These are phyloP conservation scores for Anarrhichthys ocellatus DNA, from an alignment of 2,113 vertebrate species.

Conservation along the genomic window DNA sequence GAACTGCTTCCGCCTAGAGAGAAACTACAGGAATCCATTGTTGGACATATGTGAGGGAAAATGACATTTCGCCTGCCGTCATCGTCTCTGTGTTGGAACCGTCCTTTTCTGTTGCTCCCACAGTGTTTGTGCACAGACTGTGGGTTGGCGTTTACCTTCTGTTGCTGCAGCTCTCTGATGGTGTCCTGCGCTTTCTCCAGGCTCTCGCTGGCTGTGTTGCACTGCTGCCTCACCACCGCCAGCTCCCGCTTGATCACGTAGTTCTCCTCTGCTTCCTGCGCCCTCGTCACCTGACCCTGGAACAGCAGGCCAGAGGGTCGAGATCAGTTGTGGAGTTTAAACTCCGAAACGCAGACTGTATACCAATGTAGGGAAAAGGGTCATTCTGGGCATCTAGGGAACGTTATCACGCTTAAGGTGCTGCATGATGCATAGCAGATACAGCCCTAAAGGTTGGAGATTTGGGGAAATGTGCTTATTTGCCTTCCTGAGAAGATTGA, in stretches of 20 bases:
- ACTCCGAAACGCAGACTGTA: not conserved
- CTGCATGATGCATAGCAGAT: not conserved
- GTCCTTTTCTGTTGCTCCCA: not conserved
- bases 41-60: not conserved
- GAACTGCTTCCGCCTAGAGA: not conserved
- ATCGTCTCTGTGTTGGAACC: not conserved
- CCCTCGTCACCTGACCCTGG: conserved; percentile 95
- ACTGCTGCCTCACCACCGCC: conserved; percentile 91
- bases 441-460: not conserved
- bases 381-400: not conserved
- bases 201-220: conserved; percentile 86
- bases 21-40: not conserved
- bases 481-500: not conserved
- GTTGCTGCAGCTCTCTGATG: conserved; percentile 90
- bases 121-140: not conserved
- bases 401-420: not conserved
- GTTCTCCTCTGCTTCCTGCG: conserved; percentile 96
- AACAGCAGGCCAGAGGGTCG: conserved; percentile 27
- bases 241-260: conserved; percentile 95
- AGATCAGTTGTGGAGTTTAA: not conserved
- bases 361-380: not conserved
- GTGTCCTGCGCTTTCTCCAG: conserved; percentile 91
- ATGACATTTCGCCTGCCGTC: not conserved
- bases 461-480: not conserved
- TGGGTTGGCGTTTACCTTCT: conserved; percentile 82